Percentiles rank a stretch among this genome's conserved stretches.
These are phyloP conservation scores for Colossoma macropomum DNA, from an alignment of 2,113 vertebrate genomes.

Conservation along the genomic window DNA sequence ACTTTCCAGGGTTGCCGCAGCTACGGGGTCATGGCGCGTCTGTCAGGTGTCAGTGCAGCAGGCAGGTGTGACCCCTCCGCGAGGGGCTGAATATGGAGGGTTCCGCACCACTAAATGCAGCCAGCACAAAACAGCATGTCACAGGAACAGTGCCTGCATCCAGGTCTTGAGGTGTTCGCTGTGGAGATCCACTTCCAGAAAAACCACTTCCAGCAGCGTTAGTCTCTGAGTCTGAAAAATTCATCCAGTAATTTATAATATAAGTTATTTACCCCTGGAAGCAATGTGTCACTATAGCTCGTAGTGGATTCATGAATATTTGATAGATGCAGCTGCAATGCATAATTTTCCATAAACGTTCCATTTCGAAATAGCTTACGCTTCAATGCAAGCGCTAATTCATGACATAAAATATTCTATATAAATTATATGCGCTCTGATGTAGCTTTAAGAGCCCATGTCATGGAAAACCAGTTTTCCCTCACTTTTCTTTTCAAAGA, in stretches of 20 bases:
- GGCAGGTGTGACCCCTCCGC: conserved; percentile 43
- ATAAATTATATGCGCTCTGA: neutral
- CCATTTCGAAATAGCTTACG: conserved; percentile 19
- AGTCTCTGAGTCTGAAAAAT: neutral
- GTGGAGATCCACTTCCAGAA: neutral
- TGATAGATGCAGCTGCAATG: conserved; percentile 14
- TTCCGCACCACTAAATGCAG: conserved; percentile 35
- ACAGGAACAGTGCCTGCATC: conserved; percentile 37
- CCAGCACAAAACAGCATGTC: conserved; percentile 39
- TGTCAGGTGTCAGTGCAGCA: conserved; percentile 51
- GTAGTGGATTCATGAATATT: conserved; percentile 15
- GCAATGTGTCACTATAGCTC: conserved; percentile 1
- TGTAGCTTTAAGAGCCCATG: neutral
- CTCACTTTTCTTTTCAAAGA: too few species aligned
- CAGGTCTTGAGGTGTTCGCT: neutral
- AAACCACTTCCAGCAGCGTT: neutral
- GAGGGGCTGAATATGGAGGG: conserved; percentile 41
- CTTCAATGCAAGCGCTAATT: neutral
- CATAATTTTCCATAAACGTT: conserved; percentile 15
- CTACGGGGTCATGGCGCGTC: conserved; percentile 42
- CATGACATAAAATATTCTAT: neutral
- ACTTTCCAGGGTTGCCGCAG: conserved; percentile 37
- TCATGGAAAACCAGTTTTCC: neutral
- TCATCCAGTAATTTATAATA: conserved; percentile 3
- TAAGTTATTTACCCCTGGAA: neutral